Base-by-base conservation (phyloP, 2,113 vertebrate genomes). In the Hemichromis elongatus region DNA sequence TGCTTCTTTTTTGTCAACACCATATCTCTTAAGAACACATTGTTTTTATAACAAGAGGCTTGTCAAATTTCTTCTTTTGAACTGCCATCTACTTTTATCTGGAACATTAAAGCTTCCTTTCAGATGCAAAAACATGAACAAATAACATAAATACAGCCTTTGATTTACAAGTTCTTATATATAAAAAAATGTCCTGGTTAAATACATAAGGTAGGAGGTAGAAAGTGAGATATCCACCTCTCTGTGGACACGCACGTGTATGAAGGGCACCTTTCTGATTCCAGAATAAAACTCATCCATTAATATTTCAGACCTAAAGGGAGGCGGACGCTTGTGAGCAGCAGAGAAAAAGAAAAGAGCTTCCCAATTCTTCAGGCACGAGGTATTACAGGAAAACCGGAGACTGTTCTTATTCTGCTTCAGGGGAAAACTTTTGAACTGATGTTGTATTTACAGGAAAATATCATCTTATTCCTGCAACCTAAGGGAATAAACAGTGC, bases 261-360 rank as follows among this genome's bases (percentile, higher is more conserved):
- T 84, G 86, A 89, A 93, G 90, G 92, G 93, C 90, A 94, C 90
- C 88, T 94, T 93, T 84, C 90, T 90, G 82, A 66, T 82, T 92
- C 89, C 75, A 91, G 80, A 92, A 90, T 92, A 89, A 92, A 94
- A 92, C 78, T 54, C 81, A 63, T 77, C 88, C 88, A 93, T 94
- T 90, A 94, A 94, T 94, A 92, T 94, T 92, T 93, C 80, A 93
- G 54, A 63, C 52, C 90, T 86, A 80, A 66, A 63, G 88, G 90
- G 82, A 92, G 85, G 40, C 30, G 56, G 81, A 80, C 21, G 57
- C 78, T 88, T 80, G 79, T 87, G 68, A 84, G 57, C 70, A 80
- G 55, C 75, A 37, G 75, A 16, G 75, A 78, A 83, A 90, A 84
- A 84, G 50, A 84, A 33, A 26, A 80, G 81, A 28, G n/a, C 45